Percentiles rank a stretch among this genome's conserved stretches.
phyloP scores from a whole-genome alignment of 2,888 invertebrate species.

The Lasioglossum leucozonium region DNA sequence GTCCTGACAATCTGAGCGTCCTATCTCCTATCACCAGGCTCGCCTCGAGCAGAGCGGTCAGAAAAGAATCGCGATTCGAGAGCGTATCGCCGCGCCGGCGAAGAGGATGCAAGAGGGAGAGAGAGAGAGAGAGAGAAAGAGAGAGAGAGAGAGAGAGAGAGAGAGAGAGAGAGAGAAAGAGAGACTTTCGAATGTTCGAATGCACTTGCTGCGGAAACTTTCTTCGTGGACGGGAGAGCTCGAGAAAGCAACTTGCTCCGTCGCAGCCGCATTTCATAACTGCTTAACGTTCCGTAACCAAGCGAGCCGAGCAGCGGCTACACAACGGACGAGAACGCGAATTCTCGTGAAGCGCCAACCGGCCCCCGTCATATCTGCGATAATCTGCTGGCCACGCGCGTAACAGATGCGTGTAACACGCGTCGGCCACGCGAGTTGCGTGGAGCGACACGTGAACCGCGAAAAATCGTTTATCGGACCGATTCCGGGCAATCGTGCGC shows the following conservation, averaged over 20 bases:
- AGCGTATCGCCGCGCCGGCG: constrained; percentile 18
- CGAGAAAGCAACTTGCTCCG: constrained; percentile 81
- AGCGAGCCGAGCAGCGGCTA: neutral
- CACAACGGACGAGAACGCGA: constrained; percentile 51
- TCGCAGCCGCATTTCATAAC: constrained; percentile 83
- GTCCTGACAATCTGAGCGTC: neutral
- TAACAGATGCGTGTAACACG: constrained; percentile 35
- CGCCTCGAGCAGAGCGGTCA: neutral
- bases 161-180: neutral
- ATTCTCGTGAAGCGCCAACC: constrained; percentile 18
- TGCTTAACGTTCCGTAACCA: constrained; percentile 82
- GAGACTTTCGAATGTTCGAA: constrained; percentile 80
- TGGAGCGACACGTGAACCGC: neutral
- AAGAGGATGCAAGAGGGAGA: constrained; percentile 19
- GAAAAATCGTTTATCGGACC: neutral
- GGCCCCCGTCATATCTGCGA: constrained; percentile 47
- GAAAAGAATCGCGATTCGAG: constrained; percentile 71
- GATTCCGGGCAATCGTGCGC: neutral
- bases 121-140: neutral
- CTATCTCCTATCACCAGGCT: constrained; percentile 10
- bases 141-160: neutral
- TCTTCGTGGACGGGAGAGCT: constrained; percentile 79
- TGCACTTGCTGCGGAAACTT: constrained; percentile 82
- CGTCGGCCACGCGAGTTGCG: neutral
- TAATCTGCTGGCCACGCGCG: constrained; percentile 35